Base-by-base conservation (phyloP, 2,888 invertebrate genomes). In the Clanis bilineata region DNA sequence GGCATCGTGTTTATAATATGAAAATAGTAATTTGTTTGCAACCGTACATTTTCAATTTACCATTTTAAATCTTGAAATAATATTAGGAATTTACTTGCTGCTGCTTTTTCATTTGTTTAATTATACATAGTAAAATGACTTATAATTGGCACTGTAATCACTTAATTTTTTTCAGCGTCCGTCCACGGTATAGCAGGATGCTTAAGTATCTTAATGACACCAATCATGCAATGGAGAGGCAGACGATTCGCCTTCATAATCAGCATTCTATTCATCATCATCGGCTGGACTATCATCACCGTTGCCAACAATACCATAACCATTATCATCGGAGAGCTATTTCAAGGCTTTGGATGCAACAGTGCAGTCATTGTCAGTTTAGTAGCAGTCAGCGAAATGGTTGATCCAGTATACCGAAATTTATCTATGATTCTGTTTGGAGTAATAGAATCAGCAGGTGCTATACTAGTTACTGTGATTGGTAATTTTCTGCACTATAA, bases 361-460 rank as follows among this genome's bases (percentile, higher is more conserved):
- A 59, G 59, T 32, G 9, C 57, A 5, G 22, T 57, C 3, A 51
- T 47, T 15, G 59, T 62, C 23, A 57, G 54, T 12, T 36, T 57
- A 21, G 56, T 38, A 18, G 44, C 56, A 9, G 25, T 59, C n/a
- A 54, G 68, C 3, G 73, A 73, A 58, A 71, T 72, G 64, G 43
- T 73, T 4, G 55, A 64, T 2, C 73, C 73, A 0, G 67, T 62
- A 23, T 67, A 65, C 32, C 62, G 73, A 36, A 66, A 62, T 54
- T 41, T 68, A 5, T 66, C 59, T 9, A 57, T 59, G 54, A 38
- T 18, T 12, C 12, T 43, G 5, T 55, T 21, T 15, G 23, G 22
- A 7, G 10, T 59, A 12, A 23, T 18, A 15, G 57, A 62, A n/a
- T 18, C 32, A 5, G 12, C 54, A 1, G 59, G 59, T 1, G 44